Conservation (phyloP, 2,797 vertebrate genomes). For the Eulemur coronatus region DNA sequence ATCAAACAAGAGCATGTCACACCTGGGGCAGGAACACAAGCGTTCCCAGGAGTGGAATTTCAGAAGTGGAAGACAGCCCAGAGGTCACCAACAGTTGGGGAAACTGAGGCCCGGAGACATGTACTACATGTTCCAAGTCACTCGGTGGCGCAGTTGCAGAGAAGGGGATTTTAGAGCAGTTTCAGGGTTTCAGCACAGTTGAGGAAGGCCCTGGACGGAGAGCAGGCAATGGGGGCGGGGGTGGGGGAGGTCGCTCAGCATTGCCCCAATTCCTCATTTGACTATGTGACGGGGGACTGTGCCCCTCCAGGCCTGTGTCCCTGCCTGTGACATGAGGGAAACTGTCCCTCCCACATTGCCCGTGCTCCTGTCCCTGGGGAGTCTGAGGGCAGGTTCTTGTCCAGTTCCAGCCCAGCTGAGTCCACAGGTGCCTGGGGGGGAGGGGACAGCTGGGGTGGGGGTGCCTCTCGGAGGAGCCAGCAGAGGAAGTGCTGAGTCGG, state of each 20-base stretch:
- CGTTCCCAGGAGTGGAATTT: accelerated
- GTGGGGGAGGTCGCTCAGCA: not conserved
- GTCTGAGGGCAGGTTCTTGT: not conserved
- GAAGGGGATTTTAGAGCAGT: not conserved
- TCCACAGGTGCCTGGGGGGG: not conserved
- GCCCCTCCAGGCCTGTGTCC: not conserved
- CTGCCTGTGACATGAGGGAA: not conserved
- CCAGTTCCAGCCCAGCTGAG: not conserved
- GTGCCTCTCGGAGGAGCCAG: not conserved
- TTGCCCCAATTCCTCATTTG: not conserved
- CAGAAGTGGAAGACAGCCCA: not conserved
- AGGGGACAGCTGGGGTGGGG: not conserved
- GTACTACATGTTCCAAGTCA: not conserved
- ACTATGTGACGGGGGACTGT: not conserved
- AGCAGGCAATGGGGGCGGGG: not conserved
- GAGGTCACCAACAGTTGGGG: not conserved
- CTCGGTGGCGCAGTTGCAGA: accelerated
- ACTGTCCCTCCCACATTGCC: not conserved
- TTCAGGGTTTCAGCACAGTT: not conserved
- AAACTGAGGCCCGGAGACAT: not conserved
- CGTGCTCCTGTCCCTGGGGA: not conserved
- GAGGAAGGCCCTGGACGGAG: not conserved
- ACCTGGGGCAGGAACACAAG: not conserved
- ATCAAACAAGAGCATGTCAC: not conserved
- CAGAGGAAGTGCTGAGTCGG: slow-evolving; percentile 62